Conservation (phyloP, 37 sponge, comb jelly and placozoan species). For the Sycon ciliatum region DNA sequence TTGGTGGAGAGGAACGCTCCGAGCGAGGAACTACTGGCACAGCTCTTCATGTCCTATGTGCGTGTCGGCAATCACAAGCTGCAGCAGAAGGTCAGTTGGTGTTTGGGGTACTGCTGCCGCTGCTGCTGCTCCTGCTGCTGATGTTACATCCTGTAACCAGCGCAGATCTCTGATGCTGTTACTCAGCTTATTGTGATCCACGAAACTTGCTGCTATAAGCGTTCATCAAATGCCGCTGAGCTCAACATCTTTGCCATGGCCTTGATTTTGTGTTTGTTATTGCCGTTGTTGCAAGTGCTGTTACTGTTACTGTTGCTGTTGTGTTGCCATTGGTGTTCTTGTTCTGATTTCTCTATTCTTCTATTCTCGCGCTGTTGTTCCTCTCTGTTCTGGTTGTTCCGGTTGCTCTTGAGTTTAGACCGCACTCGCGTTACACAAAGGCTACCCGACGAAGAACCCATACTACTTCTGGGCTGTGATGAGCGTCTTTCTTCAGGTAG, state of each 20-base stretch:
- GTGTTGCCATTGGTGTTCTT: background rate
- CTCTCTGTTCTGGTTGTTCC: background rate
- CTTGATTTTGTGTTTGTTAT: too few relatives aligned
- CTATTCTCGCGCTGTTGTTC: background rate
- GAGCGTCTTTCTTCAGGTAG: slow-evolving; percentile 91
- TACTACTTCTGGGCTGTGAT: slow-evolving; percentile 95
- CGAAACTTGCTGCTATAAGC: too few relatives aligned
- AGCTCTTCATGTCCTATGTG: slow-evolving; percentile 94
- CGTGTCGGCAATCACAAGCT: slow-evolving; percentile 70
- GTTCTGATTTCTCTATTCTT: background rate
- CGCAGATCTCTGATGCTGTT: too few relatives aligned
- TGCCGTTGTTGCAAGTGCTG: too few relatives aligned
- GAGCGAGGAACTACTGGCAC: slow-evolving; percentile 78
- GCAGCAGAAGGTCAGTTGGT: slow-evolving; percentile 70
- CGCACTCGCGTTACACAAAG: slow-evolving; percentile 59
- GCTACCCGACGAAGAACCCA: slow-evolving; percentile 61
- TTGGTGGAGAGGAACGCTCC: slow-evolving; percentile 64
- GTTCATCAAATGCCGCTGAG: too few relatives aligned
- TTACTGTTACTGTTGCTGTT: too few relatives aligned
- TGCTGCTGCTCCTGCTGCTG: too few relatives aligned
- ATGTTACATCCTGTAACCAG: too few relatives aligned
- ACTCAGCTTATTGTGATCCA: too few relatives aligned
- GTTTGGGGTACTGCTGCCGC: background rate
- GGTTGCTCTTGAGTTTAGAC: slow-evolving; percentile 17
- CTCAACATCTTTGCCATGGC: too few relatives aligned